Conservation (phyloP, 1,140 invertebrate genomes). For the Drosophila tropicalis region DNA sequence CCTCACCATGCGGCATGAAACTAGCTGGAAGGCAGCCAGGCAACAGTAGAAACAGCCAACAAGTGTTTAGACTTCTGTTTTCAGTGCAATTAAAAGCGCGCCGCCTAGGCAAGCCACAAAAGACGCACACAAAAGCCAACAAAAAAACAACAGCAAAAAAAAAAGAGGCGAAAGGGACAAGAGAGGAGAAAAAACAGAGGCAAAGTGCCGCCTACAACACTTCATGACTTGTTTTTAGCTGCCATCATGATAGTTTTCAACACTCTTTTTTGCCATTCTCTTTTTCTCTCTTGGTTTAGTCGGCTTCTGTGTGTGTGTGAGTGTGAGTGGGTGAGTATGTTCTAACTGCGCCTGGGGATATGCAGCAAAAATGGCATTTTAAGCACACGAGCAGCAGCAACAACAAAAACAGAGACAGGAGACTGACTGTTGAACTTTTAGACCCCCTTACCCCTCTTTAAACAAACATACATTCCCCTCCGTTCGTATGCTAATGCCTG, state of each 20-base stretch:
- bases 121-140: conserved; percentile 55
- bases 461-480: not conserved
- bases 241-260: conserved; percentile 32
- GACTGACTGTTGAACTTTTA: conserved; percentile 16
- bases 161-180: not conserved
- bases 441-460: not conserved
- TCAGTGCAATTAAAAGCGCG: conserved; percentile 73
- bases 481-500: conserved; percentile 54
- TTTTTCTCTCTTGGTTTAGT: conserved; percentile 16
- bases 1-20: conserved; percentile 39
- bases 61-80: conserved; percentile 80
- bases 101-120: conserved; percentile 65
- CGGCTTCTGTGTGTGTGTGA: not conserved
- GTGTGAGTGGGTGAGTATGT: conserved; percentile 27
- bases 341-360: conserved; percentile 71
- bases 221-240: conserved; percentile 46
- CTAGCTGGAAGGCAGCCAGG: conserved; percentile 54
- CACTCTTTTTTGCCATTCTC: conserved; percentile 15
- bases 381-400: conserved; percentile 16
- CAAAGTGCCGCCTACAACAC: conserved; percentile 52
- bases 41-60: conserved; percentile 46
- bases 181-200: conserved; percentile 5
- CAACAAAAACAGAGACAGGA: not conserved
- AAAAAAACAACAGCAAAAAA: conserved; percentile 9
- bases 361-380: conserved; percentile 70